Conservation (phyloP, 2,888 invertebrate species). For the Noctua janthe region DNA sequence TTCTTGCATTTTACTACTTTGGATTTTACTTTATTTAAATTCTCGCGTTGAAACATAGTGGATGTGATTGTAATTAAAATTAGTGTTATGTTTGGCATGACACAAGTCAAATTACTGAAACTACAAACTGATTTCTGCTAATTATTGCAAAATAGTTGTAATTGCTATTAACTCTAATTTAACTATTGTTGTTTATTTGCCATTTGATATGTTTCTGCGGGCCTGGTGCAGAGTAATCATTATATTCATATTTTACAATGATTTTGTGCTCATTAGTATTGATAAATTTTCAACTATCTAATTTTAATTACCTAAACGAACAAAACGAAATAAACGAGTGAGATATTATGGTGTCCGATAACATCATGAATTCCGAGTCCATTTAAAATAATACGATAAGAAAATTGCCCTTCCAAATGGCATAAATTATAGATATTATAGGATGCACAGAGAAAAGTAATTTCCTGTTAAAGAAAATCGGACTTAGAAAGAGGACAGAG, state of each 20-base stretch:
- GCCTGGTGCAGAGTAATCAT: not conserved
- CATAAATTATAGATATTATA: not conserved
- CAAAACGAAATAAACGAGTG: not conserved
- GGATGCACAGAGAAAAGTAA: conserved; percentile 24
- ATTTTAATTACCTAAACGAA: not conserved
- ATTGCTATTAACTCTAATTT: not conserved
- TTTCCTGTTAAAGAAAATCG: conserved; percentile 40
- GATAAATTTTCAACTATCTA: not conserved
- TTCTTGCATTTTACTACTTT: too few relatives aligned
- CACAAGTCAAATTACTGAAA: not conserved
- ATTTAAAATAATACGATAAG: not conserved
- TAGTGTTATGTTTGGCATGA: not conserved
- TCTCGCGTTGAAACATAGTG: not conserved
- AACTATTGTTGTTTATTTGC: not conserved
- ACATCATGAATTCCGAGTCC: not conserved
- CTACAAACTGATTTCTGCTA: not conserved
- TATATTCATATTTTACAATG: not conserved
- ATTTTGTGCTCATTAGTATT: not conserved
- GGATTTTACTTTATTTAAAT: not conserved
- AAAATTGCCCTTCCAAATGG: conserved; percentile 1
- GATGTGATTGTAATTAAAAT: not conserved
- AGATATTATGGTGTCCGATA: not conserved
- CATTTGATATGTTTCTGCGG: not conserved
- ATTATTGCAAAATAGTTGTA: not conserved
- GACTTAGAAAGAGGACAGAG: not conserved